A percentile compares a stretch with the other conserved stretches of the same genome.
Conservation (phyloP, 2,888 invertebrate genomes). For the Drosophila macrospina region DNA sequence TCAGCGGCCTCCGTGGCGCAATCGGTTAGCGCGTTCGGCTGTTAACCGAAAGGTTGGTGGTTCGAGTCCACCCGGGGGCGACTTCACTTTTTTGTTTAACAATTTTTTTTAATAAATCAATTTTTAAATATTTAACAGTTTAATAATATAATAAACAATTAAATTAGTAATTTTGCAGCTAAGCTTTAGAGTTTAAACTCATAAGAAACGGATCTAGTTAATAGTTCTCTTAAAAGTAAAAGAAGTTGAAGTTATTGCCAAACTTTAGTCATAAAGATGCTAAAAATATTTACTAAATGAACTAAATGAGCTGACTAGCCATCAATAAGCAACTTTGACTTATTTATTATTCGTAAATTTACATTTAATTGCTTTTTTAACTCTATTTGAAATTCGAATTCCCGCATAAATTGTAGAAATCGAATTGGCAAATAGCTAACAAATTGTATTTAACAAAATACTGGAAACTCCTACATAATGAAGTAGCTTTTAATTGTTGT, state of each 20-base stretch:
- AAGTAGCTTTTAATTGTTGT: conserved; percentile 42
- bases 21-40: conserved; percentile 99
- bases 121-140: background rate
- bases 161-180: too few relatives aligned
- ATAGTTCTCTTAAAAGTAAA: too few relatives aligned
- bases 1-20: conserved; percentile 91
- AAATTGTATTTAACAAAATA: conserved; percentile 10
- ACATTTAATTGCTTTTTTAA: background rate
- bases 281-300: too few relatives aligned
- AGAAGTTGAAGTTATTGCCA: too few relatives aligned
- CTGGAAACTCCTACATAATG: conserved; percentile 34
- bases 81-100: background rate
- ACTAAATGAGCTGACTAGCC: too few relatives aligned
- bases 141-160: too few relatives aligned
- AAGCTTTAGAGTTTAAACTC: too few relatives aligned
- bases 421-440: conserved; percentile 1
- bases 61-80: conserved; percentile 99
- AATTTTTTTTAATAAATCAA: background rate
- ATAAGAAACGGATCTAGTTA: too few relatives aligned
- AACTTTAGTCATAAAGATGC: too few relatives aligned
- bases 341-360: background rate
- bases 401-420: background rate
- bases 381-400: background rate
- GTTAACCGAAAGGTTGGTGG: conserved; percentile 99
- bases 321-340: too few relatives aligned